Base-by-base conservation (phyloP, 2,888 invertebrate genomes). In the Endomychus coccineus region DNA sequence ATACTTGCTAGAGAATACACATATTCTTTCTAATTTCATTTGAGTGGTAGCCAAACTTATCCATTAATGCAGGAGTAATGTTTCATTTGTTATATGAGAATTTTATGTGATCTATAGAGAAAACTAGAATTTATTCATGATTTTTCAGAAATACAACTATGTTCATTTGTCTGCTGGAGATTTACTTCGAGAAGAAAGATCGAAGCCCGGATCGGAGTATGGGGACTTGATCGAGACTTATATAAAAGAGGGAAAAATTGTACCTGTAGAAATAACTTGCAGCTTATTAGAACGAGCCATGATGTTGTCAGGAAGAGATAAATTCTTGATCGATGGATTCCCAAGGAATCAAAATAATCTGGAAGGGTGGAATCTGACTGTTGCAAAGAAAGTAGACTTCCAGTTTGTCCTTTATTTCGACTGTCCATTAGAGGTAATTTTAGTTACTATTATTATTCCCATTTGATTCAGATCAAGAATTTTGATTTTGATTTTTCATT, bases 211-310 rank as follows among this genome's bases (percentile, higher is more conserved):
- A 1, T 96, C 96, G 0, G 71, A 90, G 60, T 89, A 75, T 60
- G 90, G 95, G 0, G 86, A 90, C 50, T 74, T 96, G 51, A 99
- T 99, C 43, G 94, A 94, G 51, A 75, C 74, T 34, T 89, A 92
- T 62, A 97, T 99, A 37, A 75, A 74, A 28, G 86, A 94, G 61
- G 98, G 97, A 1, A 80, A 82, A 48, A 97, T 98, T 48, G 98
- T 99, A 2, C 98, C 98, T 1, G 98, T 98, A 0, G 92, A 92
- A 68, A 94, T 99, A 48, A 99, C 99, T 9, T 98, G 97, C 64
- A 83, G 84, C 33, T 75, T 99, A 10, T 67, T 99, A 21, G 88
- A 91, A 61, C 79, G 81, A 54, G 92, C 90, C 14, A 80, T 81
- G 75, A 68, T 69, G 19, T 77, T 78, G 0, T 39, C 39, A 12